These are phyloP conservation scores for Micoletzkya japonica DNA, from an alignment of 2,888 invertebrate species.

Conservation along the genomic window DNA sequence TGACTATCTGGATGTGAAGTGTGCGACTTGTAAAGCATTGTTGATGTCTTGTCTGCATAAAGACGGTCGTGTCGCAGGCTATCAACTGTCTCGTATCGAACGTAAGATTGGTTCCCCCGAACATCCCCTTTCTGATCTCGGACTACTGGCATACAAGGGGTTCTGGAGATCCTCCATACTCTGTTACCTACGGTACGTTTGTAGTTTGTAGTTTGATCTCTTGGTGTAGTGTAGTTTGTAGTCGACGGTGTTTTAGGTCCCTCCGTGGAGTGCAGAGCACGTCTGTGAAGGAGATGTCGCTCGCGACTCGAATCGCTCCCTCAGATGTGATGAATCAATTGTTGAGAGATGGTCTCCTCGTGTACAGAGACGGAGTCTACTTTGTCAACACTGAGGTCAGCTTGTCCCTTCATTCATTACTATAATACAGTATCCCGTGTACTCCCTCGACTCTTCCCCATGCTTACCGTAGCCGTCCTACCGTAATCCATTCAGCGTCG, in stretches of 20 bases:
- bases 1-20: background rate
- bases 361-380: slow-evolving; percentile 34
- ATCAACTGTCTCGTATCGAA: slow-evolving; percentile 89
- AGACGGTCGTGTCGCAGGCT: too few species aligned
- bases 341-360: slow-evolving; percentile 40
- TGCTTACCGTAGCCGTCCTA: too few species aligned
- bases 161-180: slow-evolving; percentile 98
- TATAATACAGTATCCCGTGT: background rate
- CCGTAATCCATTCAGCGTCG: slow-evolving; percentile 33
- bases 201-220: background rate
- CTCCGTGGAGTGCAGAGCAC: slow-evolving; percentile 29
- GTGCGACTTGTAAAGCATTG: background rate
- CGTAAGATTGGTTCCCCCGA: slow-evolving; percentile 99
- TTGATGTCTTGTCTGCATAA: slow-evolving; percentile 6
- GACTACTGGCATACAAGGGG: slow-evolving; percentile 92
- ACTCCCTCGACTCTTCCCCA: background rate
- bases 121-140: slow-evolving; percentile 94
- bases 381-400: slow-evolving; percentile 42
- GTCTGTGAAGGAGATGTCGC: slow-evolving; percentile 41
- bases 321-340: slow-evolving; percentile 44
- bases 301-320: slow-evolving; percentile 41
- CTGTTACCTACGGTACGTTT: slow-evolving; percentile 73
- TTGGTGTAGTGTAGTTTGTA: too few species aligned
- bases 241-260: slow-evolving; percentile 26
- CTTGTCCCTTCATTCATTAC: background rate